Evolutionary conservation across 2,888 invertebrate species (phyloP), one percentile per base, ranked within the genome.

Genomic region (Candidula unifasciata): DNA sequence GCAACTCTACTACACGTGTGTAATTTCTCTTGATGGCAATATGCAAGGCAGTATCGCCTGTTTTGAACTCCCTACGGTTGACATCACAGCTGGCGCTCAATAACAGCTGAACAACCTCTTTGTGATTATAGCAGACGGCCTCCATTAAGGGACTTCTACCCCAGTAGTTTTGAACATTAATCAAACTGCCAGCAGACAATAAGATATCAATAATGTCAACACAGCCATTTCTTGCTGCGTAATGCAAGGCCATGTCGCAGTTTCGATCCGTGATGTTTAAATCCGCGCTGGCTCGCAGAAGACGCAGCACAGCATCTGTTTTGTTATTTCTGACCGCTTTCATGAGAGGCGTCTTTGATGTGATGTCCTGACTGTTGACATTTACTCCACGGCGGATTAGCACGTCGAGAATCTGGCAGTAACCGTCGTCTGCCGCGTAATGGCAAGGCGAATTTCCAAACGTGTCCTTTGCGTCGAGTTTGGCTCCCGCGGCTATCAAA

Each of bases 81-180:
- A 93, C 89, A 89, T 93, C 92, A 88, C 93, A 93, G 85, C 88
- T 89, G 30, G 90, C 91, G 64, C 88, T 89, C 44, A 93, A 89
- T 24, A 93, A 90, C 5, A 90, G 88, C 10, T 92, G 90, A 21
- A 93, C 92, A 13, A 92, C 92, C 78, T 93, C 93, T 85, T 91
- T 92, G 87, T 93, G 93, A 89, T 93, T 93, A 88, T 93, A 93
- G 86, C 92, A 92, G 44, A 93, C 93, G 0, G 93, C 93, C 83
- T 93, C 93, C 93, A 93, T 93, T 30, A 93, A 90, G 0, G 93
- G 93, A 44, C 93, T 93, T 85, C 93, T 89, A 10, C 93, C 93
- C 93, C 93, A 93, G 86, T 93, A 93, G 86, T 93, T 93, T 89
- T 93, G 93, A 78, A 93, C 92, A 87, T 93, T 92, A 33, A 93